Evolutionary conservation across 35 echinoderm and acorn worm genomes (phyloP).

Genomic region (Stichopus chloronotus): DNA sequence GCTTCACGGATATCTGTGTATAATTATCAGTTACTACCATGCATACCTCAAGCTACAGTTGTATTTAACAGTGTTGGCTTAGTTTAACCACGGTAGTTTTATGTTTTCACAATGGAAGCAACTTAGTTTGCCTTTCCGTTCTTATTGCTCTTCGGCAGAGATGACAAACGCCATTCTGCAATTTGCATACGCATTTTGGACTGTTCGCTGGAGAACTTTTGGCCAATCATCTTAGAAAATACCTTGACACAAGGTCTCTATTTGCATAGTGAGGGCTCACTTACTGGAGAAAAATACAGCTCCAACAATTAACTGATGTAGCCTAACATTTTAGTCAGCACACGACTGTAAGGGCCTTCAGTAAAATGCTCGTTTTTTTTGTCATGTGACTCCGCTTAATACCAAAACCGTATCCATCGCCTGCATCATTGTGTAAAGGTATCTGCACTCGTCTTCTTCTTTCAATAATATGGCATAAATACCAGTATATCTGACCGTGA

Average conservation of each 20-base stretch:
- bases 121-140: too few species aligned
- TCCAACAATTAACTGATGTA: not conserved
- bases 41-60: too few species aligned
- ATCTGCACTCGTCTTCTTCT: not conserved
- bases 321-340: not conserved
- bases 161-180: too few species aligned
- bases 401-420: not conserved
- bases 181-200: too few species aligned
- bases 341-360: not conserved
- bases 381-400: not conserved
- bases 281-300: slow-evolving; percentile 19
- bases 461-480: not conserved
- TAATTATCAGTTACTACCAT: too few species aligned
- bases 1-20: too few species aligned
- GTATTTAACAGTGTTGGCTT: too few species aligned
- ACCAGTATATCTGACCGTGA: not conserved
- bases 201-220: not conserved
- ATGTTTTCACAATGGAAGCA: too few species aligned
- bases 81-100: too few species aligned
- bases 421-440: not conserved
- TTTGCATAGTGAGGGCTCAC: slow-evolving; percentile 14
- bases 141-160: too few species aligned
- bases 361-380: not conserved
- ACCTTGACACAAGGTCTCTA: not conserved
- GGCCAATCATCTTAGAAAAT: not conserved